These are phyloP conservation scores for Vespertilio murinus DNA, from an alignment of 2,797 vertebrate species.

Conservation along the genomic window DNA sequence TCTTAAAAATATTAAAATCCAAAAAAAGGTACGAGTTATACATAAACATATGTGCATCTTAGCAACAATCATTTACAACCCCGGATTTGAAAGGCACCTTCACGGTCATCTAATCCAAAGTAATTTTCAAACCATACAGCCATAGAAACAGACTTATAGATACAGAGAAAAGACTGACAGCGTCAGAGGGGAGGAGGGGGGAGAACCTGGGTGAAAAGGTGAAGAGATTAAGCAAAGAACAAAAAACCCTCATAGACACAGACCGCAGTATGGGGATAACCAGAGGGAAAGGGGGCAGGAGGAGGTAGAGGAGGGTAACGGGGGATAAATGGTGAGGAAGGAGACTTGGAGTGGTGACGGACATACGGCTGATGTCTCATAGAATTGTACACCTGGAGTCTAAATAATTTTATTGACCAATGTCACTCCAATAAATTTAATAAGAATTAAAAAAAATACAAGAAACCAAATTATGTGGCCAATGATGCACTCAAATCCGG, in stretches of 20 bases:
- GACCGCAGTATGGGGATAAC: neutral
- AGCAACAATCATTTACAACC: neutral
- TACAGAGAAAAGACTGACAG: neutral
- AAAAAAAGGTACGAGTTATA: conserved; percentile 4
- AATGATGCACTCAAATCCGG: neutral
- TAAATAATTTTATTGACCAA: neutral
- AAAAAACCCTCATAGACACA: neutral
- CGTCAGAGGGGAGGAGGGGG: neutral
- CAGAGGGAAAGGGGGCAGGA: neutral
- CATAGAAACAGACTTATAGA: neutral
- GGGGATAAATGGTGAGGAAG: neutral
- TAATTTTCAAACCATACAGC: neutral
- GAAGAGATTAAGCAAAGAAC: neutral
- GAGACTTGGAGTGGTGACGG: neutral
- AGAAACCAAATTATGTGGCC: neutral
- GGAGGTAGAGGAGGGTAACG: neutral
- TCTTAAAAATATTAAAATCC: conserved; percentile 56
- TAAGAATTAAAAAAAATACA: neutral
- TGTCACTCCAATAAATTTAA: neutral
- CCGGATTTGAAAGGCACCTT: neutral
- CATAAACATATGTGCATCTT: conserved; percentile 27
- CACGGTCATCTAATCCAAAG: neutral
- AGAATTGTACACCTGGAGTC: neutral
- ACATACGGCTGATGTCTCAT: neutral
- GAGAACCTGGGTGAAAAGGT: neutral